Percentiles rank a stretch among this genome's conserved stretches.
phyloP scores from a whole-genome alignment of 1,140 invertebrate species.

The Lucilia cuprina region DNA sequence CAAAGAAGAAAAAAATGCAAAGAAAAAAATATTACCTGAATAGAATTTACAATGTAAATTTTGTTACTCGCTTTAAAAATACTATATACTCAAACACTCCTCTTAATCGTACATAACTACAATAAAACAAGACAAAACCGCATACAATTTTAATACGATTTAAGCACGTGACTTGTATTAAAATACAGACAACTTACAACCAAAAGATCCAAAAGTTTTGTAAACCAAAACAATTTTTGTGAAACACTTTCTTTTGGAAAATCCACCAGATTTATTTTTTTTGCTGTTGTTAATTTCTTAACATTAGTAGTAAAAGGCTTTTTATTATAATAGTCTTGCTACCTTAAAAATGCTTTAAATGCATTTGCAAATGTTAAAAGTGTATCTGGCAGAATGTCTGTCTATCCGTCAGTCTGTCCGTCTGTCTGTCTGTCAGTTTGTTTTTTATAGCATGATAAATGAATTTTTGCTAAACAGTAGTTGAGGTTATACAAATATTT shows the following conservation, averaged over 20 bases:
- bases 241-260: slow-evolving; percentile 3
- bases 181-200: background rate
- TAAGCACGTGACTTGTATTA: background rate
- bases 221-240: background rate
- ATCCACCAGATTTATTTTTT: background rate
- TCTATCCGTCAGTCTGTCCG: too few species aligned
- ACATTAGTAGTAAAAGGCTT: background rate
- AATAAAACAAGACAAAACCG: background rate
- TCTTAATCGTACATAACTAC: background rate
- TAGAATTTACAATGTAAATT: background rate
- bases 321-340: background rate
- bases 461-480: background rate
- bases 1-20: too few species aligned
- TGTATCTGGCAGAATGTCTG: too few species aligned
- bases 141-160: background rate
- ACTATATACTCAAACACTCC: background rate
- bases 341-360: background rate
- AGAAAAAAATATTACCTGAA: background rate
- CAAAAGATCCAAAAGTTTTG: background rate
- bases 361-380: background rate
- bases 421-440: background rate
- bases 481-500: background rate
- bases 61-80: background rate
- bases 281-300: background rate
- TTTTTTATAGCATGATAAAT: background rate